Base-by-base conservation (phyloP, 1,140 invertebrate species). In the Nebria ingens region DNA sequence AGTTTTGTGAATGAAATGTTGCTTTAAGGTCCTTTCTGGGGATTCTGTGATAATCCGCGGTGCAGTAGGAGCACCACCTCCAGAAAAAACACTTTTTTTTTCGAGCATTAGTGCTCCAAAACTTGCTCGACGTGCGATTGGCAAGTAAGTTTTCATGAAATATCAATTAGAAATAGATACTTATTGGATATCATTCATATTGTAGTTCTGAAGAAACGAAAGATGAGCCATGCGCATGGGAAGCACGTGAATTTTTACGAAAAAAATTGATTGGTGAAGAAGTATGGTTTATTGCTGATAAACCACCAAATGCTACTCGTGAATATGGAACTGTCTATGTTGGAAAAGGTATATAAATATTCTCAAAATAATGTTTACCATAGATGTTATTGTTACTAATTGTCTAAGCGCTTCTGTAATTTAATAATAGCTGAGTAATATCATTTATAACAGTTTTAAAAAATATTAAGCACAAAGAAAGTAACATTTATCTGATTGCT, bases 191-290 rank as follows among this genome's bases (percentile, higher is more conserved):
- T 52, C 38, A 17, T 56, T 55, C 29, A 53, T 53, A 19, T 55
- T 62, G 56, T 51, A 63, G 64, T 53, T 61, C 57, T 17, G 80
- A 84, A 57, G 85, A 84, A 67, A 85, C 83, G 51, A 86, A 85
- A 70, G 93, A 96, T 76, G 91, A 96, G 72, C 89, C 94, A 4
- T 98, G 81, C 76, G 93, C 93, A 1, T 98, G 93, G 92, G 93
- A 98, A 72, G 89, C 94, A 0, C 79, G 95, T 56, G 95, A 98
- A 75, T 97, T 86, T 70, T 72, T 98, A 21, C 78, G 95, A 21
- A 93, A 94, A 65, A 94, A 93, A 68, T 67, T 97, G 6, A 84
- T 98, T 65, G 93, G 93, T 2, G 85, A 92, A 71, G 85, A 91
- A 63, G 87, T 98, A 0, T 76, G 79, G 2, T 97, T 95, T 70